A percentile compares a stretch with the other conserved stretches of the same genome.
Evolutionary conservation across 2,113 vertebrate genomes (phyloP).

Genomic region (Toxotes jaculatrix): DNA sequence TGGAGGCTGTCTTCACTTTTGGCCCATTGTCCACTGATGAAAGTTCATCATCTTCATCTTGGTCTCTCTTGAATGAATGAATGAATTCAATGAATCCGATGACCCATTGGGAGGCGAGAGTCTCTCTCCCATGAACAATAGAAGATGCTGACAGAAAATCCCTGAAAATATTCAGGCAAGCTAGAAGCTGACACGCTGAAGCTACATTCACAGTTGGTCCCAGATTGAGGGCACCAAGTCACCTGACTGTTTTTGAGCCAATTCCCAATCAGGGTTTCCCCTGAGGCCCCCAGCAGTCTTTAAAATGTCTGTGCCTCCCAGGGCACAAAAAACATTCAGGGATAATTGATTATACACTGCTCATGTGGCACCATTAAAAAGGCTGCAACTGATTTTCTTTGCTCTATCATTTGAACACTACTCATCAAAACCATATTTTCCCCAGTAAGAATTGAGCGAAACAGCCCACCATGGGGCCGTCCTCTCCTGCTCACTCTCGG

Average conservation of each 20-base stretch:
- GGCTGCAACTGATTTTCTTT: neutral
- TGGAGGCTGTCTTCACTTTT: neutral
- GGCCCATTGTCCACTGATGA: too few relatives aligned
- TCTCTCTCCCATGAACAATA: neutral
- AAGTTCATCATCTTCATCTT: too few relatives aligned
- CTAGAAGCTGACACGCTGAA: too few relatives aligned
- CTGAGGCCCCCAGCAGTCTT: neutral
- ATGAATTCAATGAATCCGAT: neutral
- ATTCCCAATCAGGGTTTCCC: neutral
- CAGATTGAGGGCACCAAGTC: too few relatives aligned
- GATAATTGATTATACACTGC: neutral
- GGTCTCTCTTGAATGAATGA: too few relatives aligned
- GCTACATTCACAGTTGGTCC: too few relatives aligned
- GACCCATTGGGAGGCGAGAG: neutral
- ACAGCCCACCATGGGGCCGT: neutral
- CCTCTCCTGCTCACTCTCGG: slow-evolving; percentile 3
- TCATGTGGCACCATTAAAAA: neutral
- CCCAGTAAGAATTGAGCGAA: neutral
- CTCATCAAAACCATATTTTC: neutral
- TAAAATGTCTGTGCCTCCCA: neutral
- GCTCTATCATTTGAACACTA: neutral
- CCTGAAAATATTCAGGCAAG: neutral
- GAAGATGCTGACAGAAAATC: too few relatives aligned
- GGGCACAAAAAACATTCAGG: neutral
- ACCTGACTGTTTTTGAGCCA: neutral